phyloP scores from a whole-genome alignment of 2,888 invertebrate genomes.

The Vanessa cardui region DNA sequence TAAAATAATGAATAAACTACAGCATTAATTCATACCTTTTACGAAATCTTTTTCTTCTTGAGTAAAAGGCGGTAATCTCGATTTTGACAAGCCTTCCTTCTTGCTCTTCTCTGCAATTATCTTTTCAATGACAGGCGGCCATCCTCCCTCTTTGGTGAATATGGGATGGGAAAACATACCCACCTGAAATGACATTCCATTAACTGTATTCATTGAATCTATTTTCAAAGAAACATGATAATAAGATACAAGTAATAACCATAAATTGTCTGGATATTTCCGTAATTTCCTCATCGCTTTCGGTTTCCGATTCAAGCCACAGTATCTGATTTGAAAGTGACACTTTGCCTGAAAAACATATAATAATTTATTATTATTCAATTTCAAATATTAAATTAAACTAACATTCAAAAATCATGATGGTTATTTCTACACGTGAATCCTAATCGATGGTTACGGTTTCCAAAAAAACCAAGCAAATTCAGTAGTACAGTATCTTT shows the following conservation, averaged over 20 bases:
- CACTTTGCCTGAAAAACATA: slow-evolving; percentile 2
- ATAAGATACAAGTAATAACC: not conserved
- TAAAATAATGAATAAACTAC: not conserved
- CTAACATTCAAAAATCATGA: too few species aligned
- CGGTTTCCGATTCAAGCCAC: not conserved
- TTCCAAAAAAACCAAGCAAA: too few species aligned
- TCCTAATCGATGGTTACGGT: too few species aligned
- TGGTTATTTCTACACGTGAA: too few species aligned
- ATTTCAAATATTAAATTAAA: too few species aligned
- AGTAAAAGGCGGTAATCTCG: slow-evolving; percentile 55
- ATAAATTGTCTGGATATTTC: not conserved
- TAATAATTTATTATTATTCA: too few species aligned
- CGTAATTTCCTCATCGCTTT: not conserved
- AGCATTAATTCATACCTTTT: slow-evolving; percentile 44
- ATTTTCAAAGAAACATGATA: not conserved
- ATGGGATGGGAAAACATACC: slow-evolving; percentile 56
- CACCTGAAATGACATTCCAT: slow-evolving; percentile 43
- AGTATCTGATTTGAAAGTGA: not conserved
- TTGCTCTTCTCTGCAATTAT: slow-evolving; percentile 49
- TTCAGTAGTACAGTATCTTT: too few species aligned
- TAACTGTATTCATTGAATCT: not conserved
- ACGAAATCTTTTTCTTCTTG: slow-evolving; percentile 51
- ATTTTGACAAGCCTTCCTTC: slow-evolving; percentile 46
- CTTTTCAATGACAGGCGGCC: slow-evolving; percentile 54
- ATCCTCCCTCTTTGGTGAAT: slow-evolving; percentile 58